These are phyloP conservation scores for Danio jaintianensis DNA, from an alignment of 2,797 vertebrate species.

Conservation along the genomic window DNA sequence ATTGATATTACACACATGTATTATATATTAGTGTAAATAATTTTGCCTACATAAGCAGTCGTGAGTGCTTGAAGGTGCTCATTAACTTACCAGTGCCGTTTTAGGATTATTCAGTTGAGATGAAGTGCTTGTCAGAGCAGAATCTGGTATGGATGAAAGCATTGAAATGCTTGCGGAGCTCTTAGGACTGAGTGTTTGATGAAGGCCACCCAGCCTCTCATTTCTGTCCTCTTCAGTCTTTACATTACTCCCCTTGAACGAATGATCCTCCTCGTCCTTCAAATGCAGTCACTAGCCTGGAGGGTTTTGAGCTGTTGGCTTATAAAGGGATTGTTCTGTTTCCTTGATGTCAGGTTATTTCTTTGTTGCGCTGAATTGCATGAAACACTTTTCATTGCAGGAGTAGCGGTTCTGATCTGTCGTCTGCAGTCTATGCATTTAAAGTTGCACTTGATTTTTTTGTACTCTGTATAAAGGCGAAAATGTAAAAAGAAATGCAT, in stretches of 20 bases:
- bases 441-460: not conserved
- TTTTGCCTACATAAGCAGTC: not conserved
- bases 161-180: not conserved
- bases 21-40: not conserved
- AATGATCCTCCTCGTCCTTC: constrained; percentile 32
- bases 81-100: not conserved
- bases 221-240: not conserved
- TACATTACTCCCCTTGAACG: constrained; percentile 12
- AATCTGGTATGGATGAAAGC: too few species aligned
- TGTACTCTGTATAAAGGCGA: not conserved
- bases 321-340: constrained; percentile 32
- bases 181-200: too few species aligned
- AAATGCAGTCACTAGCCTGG: constrained; percentile 1
- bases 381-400: constrained; percentile 2
- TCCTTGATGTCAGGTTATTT: constrained; percentile 29
- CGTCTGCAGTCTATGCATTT: not conserved
- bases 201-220: not conserved
- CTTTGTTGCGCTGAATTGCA: constrained; percentile 41
- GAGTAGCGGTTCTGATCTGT: constrained; percentile 42
- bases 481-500: not conserved
- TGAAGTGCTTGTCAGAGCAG: not conserved
- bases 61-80: not conserved
- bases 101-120: not conserved
- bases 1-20: too few species aligned
- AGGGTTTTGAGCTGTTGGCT: constrained; percentile 35